phyloP scores from a whole-genome alignment of 2,113 vertebrate genomes.

The Callipepla californica region DNA sequence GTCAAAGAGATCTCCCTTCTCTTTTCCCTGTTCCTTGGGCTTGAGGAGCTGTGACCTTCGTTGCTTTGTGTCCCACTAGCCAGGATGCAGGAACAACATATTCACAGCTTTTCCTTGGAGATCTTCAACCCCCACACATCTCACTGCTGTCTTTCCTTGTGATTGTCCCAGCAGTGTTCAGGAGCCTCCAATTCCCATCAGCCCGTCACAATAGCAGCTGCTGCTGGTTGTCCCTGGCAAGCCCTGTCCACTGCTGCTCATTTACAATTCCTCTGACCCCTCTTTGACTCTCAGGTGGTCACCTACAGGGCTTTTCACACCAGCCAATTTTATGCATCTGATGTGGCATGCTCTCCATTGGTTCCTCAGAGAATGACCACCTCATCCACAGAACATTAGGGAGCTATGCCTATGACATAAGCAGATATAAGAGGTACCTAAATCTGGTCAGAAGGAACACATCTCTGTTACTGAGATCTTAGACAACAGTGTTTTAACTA shows the following conservation, averaged over 20 bases:
- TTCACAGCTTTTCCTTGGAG: not conserved
- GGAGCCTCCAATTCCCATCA: not conserved
- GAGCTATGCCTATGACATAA: not conserved
- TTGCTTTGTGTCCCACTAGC: not conserved
- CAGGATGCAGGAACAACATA: not conserved
- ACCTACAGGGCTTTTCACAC: not conserved
- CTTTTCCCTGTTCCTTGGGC: not conserved
- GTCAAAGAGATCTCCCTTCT: not conserved
- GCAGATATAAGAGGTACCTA: not conserved
- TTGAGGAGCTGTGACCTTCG: not conserved
- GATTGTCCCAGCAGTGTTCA: not conserved
- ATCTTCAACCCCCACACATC: not conserved
- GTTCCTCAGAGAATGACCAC: accelerated
- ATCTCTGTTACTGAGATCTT: not conserved
- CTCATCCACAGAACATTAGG: not conserved
- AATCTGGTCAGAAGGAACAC: not conserved
- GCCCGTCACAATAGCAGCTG: not conserved
- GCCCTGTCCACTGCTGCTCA: not conserved
- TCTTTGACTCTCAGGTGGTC: not conserved
- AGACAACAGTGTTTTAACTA: not conserved
- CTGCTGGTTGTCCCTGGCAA: not conserved
- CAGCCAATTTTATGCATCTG: not conserved
- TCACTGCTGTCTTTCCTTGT: not conserved
- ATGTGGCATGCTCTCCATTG: accelerated
- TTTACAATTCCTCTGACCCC: not conserved